Evolutionary conservation across 2,888 invertebrate genomes (phyloP), one percentile per base, ranked within the genome.

Genomic region (Tenthredo mesomela): DNA sequence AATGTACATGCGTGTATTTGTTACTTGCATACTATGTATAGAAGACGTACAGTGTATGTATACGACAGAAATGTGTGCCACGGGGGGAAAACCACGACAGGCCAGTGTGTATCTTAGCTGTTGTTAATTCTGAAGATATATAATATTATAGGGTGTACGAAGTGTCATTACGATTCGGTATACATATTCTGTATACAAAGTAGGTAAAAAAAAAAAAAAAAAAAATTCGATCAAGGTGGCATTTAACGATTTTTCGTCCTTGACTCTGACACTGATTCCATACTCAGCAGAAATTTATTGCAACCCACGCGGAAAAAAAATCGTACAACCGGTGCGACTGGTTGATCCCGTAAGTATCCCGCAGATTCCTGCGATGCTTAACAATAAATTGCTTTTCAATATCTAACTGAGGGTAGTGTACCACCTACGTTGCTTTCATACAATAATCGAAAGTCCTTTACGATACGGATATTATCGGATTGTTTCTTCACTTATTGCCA

Each of bases 231-330:
- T 73, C 71, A 25, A 73, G n/a, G 43, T 73, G 25, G 71, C 71
- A 43, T 73, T 43, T 21, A 43, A 73, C 43, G 43, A 73, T 73
- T 73, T 73, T 73, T 43, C 43, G 71, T 73, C 71, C 71, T 73
- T 73, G 71, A 73, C 71, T 73, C 71, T 43, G 71, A 43, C 71
- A 73, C 71, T 73, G 71, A 73, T 73, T 73, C 21, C 71, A 73
- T 73, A 43, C 43, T 7, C 43, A 43, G 71, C 43, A 73, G 71
- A 73, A 73, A 73, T 43, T 73, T n/a, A 43, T 73, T 40, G 71
- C 71, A 43, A 43, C 71, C 43, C 54, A 47, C n/a, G 21, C 10
- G 15, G 21, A 33, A 33, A 37, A 73, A 73, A 43, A 73, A 43
- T 73, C 21, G 10, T 29, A 73, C 43, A 73, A 73, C 71, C 71